Conservation (phyloP, 37 sponge, comb jelly and placozoan genomes). For the Axinella damicornis region DNA sequence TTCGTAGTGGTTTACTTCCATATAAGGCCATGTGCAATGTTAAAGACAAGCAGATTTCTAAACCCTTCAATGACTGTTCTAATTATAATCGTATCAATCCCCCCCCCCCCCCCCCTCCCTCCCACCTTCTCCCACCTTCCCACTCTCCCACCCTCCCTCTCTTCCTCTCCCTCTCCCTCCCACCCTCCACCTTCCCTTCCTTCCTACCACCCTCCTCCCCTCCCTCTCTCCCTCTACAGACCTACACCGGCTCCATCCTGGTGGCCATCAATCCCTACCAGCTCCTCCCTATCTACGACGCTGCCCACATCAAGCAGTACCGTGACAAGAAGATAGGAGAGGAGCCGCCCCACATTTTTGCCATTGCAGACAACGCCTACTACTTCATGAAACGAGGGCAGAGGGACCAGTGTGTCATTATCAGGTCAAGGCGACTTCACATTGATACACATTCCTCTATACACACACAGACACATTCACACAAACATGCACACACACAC, state of each 20-base stretch:
- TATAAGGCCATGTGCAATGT: too few relatives aligned
- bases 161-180: background rate
- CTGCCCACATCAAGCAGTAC: constrained; percentile 70
- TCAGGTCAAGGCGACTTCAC: too few relatives aligned
- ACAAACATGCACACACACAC: too few relatives aligned
- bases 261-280: constrained; percentile 89
- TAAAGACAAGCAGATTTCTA: too few relatives aligned
- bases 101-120: background rate
- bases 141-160: background rate
- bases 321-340: constrained; percentile 81
- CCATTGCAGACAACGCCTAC: constrained; percentile 83
- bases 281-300: constrained; percentile 63
- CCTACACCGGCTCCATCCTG: constrained; percentile 91
- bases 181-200: background rate
- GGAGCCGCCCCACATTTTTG: constrained; percentile 91
- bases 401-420: constrained; percentile 89
- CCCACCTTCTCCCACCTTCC: background rate
- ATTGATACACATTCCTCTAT: too few relatives aligned
- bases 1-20: too few relatives aligned
- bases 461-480: too few relatives aligned
- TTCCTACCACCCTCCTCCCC: background rate
- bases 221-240: constrained; percentile 46
- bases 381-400: constrained; percentile 80
- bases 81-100: too few relatives aligned
- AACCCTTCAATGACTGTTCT: too few relatives aligned